Evolutionary conservation across 2,113 vertebrate genomes (phyloP), one percentile per base, ranked within the genome.

Genomic region (Actenoides hombroni): DNA sequence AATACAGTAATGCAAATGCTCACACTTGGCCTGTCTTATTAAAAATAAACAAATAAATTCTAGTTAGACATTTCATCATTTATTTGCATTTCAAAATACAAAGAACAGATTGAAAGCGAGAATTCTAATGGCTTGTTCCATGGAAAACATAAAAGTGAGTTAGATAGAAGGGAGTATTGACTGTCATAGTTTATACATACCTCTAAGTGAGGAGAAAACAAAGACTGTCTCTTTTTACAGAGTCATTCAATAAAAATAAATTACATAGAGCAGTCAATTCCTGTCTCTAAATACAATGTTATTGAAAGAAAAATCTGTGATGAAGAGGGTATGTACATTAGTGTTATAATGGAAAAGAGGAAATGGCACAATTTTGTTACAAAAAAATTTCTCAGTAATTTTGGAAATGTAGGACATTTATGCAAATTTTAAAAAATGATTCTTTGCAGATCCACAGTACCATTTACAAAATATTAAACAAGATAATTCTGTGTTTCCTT

Each of bases 401-500:
- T 95, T 64, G 40, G 67, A 89, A 84, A 91, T 91, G 40, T 53
- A 61, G 11, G 24, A 68, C 20, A 42, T 94, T 94, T 93, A 94
- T 61, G 80, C 16, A 83, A 80, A 93, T 93, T 94, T 68, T 80
- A 65, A 77, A 82, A 37, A 88, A 63, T 3, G 24, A 61, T 70
- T 82, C 53, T 74, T 80, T 91, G 25, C 28, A 74, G 25, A 86
- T 92, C 88, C 39, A 76, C 40, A 75, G 54, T 65, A 48, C 71
- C 35, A 84, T 91, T 93, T 87, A 48, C 53, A 76, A 95, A 96
- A 95, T 28, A 87, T 6, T 87, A 77, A 85, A 79, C 44, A 80
- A 70, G 49, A 83, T 96, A 97, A 96, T 96, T 93, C n/a, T 67
- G 53, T 71, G 70, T 88, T 97, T 89, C 68, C 80, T 70, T 84